Evolutionary conservation across 2,113 vertebrate genomes (phyloP), one percentile per base, ranked within the genome.

Genomic region (Nothocercus julius): DNA sequence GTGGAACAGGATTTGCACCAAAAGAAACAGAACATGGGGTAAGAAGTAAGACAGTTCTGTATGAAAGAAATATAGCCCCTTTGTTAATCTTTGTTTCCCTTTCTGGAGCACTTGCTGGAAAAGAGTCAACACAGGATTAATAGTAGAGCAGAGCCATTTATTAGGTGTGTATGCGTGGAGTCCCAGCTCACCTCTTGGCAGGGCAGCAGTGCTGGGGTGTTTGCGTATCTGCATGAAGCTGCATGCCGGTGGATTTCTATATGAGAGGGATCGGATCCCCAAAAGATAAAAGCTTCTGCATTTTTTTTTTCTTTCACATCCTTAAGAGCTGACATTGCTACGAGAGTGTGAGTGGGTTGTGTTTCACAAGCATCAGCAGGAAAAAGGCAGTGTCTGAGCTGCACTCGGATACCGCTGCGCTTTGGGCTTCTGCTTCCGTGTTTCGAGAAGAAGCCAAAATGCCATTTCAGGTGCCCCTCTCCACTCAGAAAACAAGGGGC

Each of bases 221-320:
- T 81, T 90, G 47, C 64, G 11, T 96, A 68, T 44, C 76, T 74
- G 74, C 44, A 8, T 63, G 44, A 78, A 79, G 62, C 32, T 90
- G 54, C 73, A 91, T 87, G 92, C 49, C 53, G 51, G 47, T 67
- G 74, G 86, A 64, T 92, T 94, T 84, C 30, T 5, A 8, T 67
- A 77, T 73, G 75, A 49, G 25, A 36, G 34, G 36, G 75, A 85
- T 89, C 38, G 53, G 28, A 69, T 79, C 2, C 0, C 24, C 81
- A 78, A 62, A 30, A 17, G 59, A 62, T 51, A 42, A 47, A 79
- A 67, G 17, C 11, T 13, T 69, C 7, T 38, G 42, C 36, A 0
- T 47, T 56, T 61, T 53, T 38, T 63, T 76, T 79, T 63, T 3
- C 15, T 16, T n/a, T 69, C 14, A 16, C 34, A 24, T 38, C 56